Conservation (phyloP, 2,797 vertebrate genomes). For the Alectoris magna region DNA sequence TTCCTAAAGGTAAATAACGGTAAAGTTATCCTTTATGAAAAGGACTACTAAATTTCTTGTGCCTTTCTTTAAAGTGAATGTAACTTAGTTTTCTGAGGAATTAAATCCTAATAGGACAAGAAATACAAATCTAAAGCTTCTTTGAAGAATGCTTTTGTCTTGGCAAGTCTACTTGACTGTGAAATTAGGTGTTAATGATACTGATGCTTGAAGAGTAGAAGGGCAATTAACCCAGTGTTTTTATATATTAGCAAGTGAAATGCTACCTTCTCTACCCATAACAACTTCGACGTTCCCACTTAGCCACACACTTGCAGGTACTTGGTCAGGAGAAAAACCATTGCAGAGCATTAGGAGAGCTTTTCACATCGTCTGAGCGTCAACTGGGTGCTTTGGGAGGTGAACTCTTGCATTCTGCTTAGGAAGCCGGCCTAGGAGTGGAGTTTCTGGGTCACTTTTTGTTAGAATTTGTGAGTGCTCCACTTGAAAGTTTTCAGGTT, state of each 20-base stretch:
- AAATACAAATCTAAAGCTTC: not conserved
- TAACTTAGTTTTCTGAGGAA: not conserved
- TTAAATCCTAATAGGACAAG: not conserved
- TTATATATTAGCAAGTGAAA: not conserved
- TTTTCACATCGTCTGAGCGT: not conserved
- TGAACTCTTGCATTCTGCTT: not conserved
- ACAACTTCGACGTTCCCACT: not conserved
- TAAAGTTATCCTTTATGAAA: not conserved
- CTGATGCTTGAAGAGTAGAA: not conserved
- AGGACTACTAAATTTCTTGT: not conserved
- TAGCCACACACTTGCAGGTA: not conserved
- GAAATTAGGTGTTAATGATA: not conserved
- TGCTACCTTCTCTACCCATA: not conserved
- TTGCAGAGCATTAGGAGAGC: not conserved
- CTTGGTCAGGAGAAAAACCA: not conserved
- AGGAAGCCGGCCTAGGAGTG: not conserved
- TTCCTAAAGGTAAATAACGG: not conserved
- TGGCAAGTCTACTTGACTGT: not conserved
- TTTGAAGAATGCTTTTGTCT: not conserved
- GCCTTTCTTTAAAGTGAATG: not conserved
- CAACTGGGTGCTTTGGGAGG: not conserved
- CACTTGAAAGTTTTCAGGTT: not conserved
- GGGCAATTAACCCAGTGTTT: not conserved
- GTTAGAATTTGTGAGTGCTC: not conserved
- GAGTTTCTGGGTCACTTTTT: not conserved